Conservation (phyloP, 2,797 vertebrate genomes). For the Limnodromus scolopaceus region DNA sequence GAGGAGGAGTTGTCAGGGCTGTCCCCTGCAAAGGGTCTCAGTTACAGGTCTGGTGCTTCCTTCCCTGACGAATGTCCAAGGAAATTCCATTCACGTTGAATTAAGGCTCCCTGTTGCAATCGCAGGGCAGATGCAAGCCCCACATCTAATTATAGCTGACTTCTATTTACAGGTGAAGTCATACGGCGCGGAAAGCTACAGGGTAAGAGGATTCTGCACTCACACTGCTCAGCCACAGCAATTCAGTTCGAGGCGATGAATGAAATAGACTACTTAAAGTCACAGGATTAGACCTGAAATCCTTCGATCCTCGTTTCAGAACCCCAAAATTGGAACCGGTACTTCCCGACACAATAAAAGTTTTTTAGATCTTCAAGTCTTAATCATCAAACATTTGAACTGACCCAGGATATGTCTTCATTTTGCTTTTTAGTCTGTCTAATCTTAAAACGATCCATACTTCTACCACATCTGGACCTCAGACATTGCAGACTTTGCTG, state of each 20-base stretch:
- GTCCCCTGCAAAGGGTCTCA: not conserved
- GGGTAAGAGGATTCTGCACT: conserved; percentile 29
- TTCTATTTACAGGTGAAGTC: conserved; percentile 38
- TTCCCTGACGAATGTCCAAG: rapidly evolving
- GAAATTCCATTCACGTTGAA: not conserved
- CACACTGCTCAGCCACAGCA: not conserved
- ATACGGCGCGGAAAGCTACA: not conserved
- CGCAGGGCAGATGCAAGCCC: not conserved
- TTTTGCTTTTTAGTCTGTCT: not conserved
- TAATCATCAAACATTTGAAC: not conserved
- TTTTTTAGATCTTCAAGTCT: not conserved
- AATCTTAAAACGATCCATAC: not conserved
- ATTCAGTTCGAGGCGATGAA: not conserved
- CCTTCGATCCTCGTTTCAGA: not conserved
- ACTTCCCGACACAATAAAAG: not conserved
- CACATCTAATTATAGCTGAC: not conserved
- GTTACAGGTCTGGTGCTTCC: not conserved
- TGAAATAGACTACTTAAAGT: not conserved
- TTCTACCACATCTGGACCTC: not conserved
- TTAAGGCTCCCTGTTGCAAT: not conserved
- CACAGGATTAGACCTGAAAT: not conserved
- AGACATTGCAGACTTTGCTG: not conserved
- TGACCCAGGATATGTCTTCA: not conserved
- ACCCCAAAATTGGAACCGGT: rapidly evolving
- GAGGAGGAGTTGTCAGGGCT: not conserved